These are phyloP conservation scores for Platycnemis pennipes DNA, from an alignment of 2,888 invertebrate genomes.

Conservation along the genomic window DNA sequence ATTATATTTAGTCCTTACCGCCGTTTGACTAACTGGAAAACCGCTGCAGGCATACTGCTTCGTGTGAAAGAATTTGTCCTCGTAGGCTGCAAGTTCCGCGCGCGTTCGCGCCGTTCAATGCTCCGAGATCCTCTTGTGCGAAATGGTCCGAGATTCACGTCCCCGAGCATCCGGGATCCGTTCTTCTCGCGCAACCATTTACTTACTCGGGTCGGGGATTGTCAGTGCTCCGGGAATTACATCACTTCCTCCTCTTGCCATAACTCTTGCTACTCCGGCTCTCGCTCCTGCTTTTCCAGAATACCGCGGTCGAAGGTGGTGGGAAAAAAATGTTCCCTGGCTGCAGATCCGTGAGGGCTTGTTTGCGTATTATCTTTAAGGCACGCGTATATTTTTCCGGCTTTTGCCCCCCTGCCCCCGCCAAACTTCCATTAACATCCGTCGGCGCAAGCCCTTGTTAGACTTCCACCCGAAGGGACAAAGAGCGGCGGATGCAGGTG, in stretches of 20 bases:
- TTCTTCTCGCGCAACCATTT: neutral
- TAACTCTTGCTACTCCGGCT: neutral
- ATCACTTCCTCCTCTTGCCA: neutral
- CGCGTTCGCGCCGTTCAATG: no score
- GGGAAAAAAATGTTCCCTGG: neutral
- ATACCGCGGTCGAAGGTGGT: neutral
- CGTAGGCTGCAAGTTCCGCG: no score
- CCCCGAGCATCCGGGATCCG: neutral
- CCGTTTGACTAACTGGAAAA: no score
- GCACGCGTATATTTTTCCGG: neutral
- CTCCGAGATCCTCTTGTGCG: no score
- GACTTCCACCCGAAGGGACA: slow-evolving; percentile 19
- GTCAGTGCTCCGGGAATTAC: neutral
- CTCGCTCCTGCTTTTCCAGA: neutral
- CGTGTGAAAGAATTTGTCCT: no score
- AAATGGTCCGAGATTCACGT: neutral
- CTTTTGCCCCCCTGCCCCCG: neutral
- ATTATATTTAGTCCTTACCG: no score
- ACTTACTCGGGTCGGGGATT: neutral
- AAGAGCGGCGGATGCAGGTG: neutral
- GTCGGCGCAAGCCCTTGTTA: slow-evolving; percentile 21
- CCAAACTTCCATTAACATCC: slow-evolving; percentile 4
- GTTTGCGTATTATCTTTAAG: slow-evolving; percentile 29
- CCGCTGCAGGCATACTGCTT: no score
- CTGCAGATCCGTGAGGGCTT: neutral